Evolutionary conservation across 2,888 invertebrate species (phyloP), one percentile per base, ranked within the genome.

Genomic region (Campoplex capitator): DNA sequence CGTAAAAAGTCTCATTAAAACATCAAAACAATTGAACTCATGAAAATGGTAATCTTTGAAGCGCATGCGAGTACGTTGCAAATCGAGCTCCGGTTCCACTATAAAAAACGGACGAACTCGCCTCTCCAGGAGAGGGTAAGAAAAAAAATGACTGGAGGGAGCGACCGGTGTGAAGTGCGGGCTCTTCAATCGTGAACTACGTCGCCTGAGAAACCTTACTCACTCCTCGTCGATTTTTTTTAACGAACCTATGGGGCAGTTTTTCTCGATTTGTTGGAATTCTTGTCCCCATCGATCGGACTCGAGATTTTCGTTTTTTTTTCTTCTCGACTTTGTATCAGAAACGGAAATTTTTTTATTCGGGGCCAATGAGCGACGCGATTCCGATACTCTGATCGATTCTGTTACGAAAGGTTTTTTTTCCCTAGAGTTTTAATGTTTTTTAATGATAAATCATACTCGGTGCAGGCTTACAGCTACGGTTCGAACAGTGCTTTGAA

Each of bases 161-260:
- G 80, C 80, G 74, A 84, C 76, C 70, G 78, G 48, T 58, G 73
- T 77, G 45, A 83, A 74, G 82, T 74, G n/a, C n/a, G 82, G 70
- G 76, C 76, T 54, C 83, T 83, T 80, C 77, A 86, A 86, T 86
- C 83, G 80, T 83, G 75, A 86, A 83, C 83, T 79, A 76, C 76
- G 75, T 13, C 6, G 38, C 38, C 68, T 58, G 58, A 35, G 74
- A 85, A 51, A 70, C 56, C 23, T 70, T 45, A 67, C 32, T 13
- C 48, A n/a, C 18, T 51, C 45, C 38, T 38, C 9, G 38, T 38
- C 38, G 6, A 54, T 65, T 56, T 48, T 48, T 45, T n/a, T 45
- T n/a, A 28, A n/a, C 11, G 23, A 11, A 42, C n/a, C 45, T 68
- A 56, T 32, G 54, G 71, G 71, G 71, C 32, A 73, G 35, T 35